A percentile compares a stretch with the other conserved stretches of the same genome.
phyloP scores from a whole-genome alignment of 1,140 invertebrate genomes.

The Euwallacea fornicatus region DNA sequence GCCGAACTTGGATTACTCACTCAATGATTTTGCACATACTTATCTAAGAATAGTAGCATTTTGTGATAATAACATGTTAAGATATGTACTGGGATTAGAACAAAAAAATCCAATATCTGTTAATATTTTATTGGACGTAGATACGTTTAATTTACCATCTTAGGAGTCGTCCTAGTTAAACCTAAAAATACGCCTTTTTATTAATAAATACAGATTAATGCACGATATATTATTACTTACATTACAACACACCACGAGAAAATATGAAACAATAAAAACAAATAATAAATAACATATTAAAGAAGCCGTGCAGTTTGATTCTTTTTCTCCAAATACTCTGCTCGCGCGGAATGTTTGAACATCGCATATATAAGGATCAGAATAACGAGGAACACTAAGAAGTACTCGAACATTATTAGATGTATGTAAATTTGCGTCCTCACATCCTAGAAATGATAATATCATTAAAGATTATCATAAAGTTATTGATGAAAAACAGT shows the following conservation, averaged over 20 bases:
- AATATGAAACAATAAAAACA: too few species aligned
- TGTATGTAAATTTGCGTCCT: constrained; percentile 28
- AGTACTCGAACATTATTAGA: constrained; percentile 30
- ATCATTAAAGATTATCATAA: background rate
- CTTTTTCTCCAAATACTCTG: constrained; percentile 22
- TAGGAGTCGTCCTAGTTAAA: background rate
- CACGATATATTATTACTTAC: background rate
- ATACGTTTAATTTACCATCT: background rate
- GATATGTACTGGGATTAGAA: too few species aligned
- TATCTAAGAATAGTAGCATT: too few species aligned
- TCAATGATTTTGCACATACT: too few species aligned
- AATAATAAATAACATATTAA: background rate
- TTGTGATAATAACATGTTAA: too few species aligned
- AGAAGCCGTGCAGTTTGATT: constrained; percentile 24
- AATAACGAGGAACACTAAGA: constrained; percentile 30
- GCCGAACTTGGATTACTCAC: too few species aligned
- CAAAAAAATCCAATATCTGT: background rate
- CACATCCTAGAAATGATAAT: constrained; percentile 20
- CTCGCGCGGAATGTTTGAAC: constrained; percentile 9
- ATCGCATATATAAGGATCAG: constrained; percentile 16
- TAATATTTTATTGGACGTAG: background rate
- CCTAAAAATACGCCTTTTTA: background rate
- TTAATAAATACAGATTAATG: background rate
- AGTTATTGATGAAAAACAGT: background rate
- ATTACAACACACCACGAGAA: too few species aligned